Conservation (phyloP, 2,888 invertebrate species). For the Cryptophagus acutangulus region DNA sequence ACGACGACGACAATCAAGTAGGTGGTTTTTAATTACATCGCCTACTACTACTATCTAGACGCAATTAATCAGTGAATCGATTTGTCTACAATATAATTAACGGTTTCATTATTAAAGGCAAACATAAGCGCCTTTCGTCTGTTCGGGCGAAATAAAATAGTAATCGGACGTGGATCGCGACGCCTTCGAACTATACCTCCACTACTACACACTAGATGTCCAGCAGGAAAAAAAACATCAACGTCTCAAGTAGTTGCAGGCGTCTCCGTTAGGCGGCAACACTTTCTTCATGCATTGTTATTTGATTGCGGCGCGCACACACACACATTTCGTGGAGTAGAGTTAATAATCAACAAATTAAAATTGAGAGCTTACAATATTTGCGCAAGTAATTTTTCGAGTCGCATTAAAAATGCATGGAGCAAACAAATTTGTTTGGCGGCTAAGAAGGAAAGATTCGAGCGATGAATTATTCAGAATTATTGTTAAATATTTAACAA, state of each 20-base stretch:
- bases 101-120: too few species aligned
- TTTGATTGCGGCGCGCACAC: neutral
- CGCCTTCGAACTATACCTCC: constrained; percentile 31
- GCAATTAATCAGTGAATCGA: too few species aligned
- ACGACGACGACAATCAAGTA: neutral
- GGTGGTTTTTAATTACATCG: neutral
- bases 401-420: too few species aligned
- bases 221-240: constrained; percentile 34
- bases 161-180: constrained; percentile 21
- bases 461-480: constrained; percentile 5
- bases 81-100: too few species aligned
- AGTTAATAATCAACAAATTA: too few species aligned
- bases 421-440: too few species aligned
- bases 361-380: too few species aligned
- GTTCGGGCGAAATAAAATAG: too few species aligned
- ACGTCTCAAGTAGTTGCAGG: constrained; percentile 37
- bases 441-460: too few species aligned
- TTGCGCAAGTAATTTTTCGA: too few species aligned
- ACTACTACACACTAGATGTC: constrained; percentile 48
- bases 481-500: constrained; percentile 18
- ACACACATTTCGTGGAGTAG: neutral
- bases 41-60: too few species aligned
- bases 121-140: too few species aligned
- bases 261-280: constrained; percentile 43
- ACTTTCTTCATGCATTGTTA: constrained; percentile 34